A percentile compares a stretch with the other conserved stretches of the same genome.
phyloP scores from a whole-genome alignment of 2,888 invertebrate species.

The Calameuta idolon region DNA sequence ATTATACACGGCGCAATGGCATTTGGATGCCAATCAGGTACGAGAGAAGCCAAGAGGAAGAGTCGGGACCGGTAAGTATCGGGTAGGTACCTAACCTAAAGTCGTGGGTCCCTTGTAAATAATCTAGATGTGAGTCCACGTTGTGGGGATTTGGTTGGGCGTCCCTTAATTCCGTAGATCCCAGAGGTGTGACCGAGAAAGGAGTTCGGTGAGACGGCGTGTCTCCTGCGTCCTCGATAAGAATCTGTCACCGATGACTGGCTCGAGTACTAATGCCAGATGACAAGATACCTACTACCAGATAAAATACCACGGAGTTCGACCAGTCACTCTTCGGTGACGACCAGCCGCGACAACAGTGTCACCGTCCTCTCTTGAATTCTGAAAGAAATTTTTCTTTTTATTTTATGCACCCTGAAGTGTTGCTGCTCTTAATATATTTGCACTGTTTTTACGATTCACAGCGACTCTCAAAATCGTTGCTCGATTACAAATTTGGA shows the following conservation, averaged over 20 bases:
- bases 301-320: constrained; percentile 57
- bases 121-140: not conserved
- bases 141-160: not conserved
- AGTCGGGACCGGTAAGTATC: not conserved
- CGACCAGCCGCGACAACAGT: constrained; percentile 14
- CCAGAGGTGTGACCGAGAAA: constrained; percentile 45
- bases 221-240: constrained; percentile 58
- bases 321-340: constrained; percentile 43
- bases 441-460: not conserved
- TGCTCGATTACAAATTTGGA: not conserved
- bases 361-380: constrained; percentile 29
- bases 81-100: not conserved
- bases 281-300: constrained; percentile 57
- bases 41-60: constrained; percentile 11
- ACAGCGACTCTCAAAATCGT: not conserved
- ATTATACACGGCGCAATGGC: not conserved
- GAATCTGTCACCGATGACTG: constrained; percentile 56
- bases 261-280: constrained; percentile 48
- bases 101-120: not conserved
- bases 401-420: not conserved
- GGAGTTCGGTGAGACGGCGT: constrained; percentile 54
- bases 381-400: not conserved
- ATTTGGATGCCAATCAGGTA: constrained; percentile 2
- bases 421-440: not conserved
- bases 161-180: not conserved